Evolutionary conservation across 2,797 vertebrate genomes (phyloP).

Genomic region (Stomatorhinus walkeri): DNA sequence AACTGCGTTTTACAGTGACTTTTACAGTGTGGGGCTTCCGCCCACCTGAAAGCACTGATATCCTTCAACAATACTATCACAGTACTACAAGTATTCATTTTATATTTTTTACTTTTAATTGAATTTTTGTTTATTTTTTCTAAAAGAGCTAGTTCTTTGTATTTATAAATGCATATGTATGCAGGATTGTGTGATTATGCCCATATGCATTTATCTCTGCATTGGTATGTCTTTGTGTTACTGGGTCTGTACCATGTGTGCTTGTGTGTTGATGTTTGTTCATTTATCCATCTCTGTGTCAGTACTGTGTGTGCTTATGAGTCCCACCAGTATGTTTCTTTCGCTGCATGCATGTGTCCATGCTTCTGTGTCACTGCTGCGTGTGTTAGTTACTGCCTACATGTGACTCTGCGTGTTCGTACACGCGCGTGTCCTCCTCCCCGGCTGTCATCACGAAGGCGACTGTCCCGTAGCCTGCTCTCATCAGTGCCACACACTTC

Average conservation of each 20-base stretch:
- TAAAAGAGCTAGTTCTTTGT: background rate
- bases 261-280: background rate
- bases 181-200: background rate
- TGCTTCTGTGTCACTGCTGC: conserved; percentile 26
- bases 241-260: background rate
- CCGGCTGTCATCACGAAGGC: background rate
- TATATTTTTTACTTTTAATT: background rate
- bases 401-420: background rate
- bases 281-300: background rate
- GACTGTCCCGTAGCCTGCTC: background rate
- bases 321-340: background rate
- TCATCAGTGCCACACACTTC: background rate
- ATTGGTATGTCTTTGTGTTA: background rate
- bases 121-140: background rate
- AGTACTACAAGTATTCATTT: background rate
- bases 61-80: background rate
- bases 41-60: background rate
- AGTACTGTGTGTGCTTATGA: background rate
- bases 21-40: background rate
- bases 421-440: background rate
- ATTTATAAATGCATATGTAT: background rate
- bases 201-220: background rate
- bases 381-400: conserved; percentile 24
- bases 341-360: background rate
- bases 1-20: background rate